Base-by-base conservation (phyloP, 1,140 invertebrate species). In the Heliconius congener region DNA sequence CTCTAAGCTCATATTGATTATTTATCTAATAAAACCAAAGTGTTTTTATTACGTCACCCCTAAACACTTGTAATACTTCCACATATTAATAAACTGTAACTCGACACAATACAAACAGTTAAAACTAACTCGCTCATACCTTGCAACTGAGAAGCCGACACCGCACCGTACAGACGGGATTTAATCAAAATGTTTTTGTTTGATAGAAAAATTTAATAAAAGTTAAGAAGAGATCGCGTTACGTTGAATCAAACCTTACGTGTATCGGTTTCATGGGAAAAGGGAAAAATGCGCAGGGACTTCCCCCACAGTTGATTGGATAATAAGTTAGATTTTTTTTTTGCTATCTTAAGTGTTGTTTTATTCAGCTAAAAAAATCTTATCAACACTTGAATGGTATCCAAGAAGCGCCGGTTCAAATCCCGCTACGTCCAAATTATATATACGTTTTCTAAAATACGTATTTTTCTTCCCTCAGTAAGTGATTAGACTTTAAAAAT, bases 241-340 rank as follows among this genome's bases (percentile, higher is more conserved):
- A 66, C 60, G 8, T 6, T 11, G 60, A 30, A 27, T 66, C 27
- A 66, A 66, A 66, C 60, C 60, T 66, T 66, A 66, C 60, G 60
- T 66, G 60, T 66, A 66, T 66, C 60, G 60, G 60, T 66, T 66
- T 66, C 60, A 66, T 30, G 60, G 60, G 57, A 60, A 57, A 66
- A 66, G 60, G 60, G 60, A 66, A 66, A 66, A 66, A 66, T 60
- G 57, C 27, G 13, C 27, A 66, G 60, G 60, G 60, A 66, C 27
- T 66, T 66, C 60, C 60, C 60, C 60, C 23, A 60, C 9, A 1
- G 23, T 66, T 66, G 60, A 66, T 66, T 66, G 27, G 30, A 66
- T 66, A 27, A 66, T 30, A 66, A 66, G 11, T 27, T 60, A 3
- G n/a, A 8, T 23, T 13, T 66, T 60, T 23, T 52, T 57, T 57